These are phyloP conservation scores for Rhagonycha fulva DNA, from an alignment of 2,888 invertebrate species.

Conservation along the genomic window DNA sequence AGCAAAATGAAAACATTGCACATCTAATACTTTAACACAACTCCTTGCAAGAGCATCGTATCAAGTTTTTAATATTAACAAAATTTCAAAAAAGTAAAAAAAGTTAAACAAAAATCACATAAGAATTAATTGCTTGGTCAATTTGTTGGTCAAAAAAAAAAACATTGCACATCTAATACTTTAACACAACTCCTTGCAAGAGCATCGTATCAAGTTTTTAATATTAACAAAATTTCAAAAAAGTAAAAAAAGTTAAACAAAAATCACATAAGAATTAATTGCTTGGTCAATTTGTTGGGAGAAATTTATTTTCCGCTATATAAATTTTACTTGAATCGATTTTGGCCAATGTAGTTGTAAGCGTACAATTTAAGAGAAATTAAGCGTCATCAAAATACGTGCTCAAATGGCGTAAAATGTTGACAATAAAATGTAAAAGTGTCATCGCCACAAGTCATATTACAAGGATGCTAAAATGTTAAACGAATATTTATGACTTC, in stretches of 20 bases:
- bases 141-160: no score
- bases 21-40: no score
- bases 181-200: no score
- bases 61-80: no score
- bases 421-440: not conserved
- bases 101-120: not conserved
- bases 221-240: no score
- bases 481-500: not conserved
- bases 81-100: no score
- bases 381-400: not conserved
- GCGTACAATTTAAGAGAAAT: not conserved
- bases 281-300: not conserved
- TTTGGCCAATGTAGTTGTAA: not conserved
- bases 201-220: no score
- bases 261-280: not conserved
- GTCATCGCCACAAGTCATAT: not conserved
- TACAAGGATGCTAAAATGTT: not conserved
- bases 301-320: not conserved
- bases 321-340: not conserved
- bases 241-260: no score
- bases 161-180: no score
- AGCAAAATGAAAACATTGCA: no score
- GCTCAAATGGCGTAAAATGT: not conserved
- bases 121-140: not conserved
- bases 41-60: no score